phyloP scores from a whole-genome alignment of 2,888 invertebrate genomes.

The Hermaeophaga mercurialis region DNA sequence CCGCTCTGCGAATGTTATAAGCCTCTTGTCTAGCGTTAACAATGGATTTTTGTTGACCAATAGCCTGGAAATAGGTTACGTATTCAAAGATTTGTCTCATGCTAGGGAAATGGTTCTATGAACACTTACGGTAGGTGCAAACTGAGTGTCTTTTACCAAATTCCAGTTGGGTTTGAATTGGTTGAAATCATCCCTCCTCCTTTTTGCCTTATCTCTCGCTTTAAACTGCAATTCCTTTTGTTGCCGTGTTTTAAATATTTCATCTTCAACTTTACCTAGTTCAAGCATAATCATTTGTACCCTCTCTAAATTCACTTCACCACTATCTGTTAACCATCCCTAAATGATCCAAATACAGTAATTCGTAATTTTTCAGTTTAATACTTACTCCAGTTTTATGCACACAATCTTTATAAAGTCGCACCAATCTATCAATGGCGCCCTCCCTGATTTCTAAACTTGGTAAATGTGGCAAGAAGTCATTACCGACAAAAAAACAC shows the following conservation, averaged over 20 bases:
- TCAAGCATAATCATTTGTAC: slow-evolving; percentile 96
- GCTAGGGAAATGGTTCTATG: too few species aligned
- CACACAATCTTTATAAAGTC: slow-evolving; percentile 91
- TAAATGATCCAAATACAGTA: slow-evolving; percentile 50
- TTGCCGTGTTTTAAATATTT: slow-evolving; percentile 93
- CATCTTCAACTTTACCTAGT: slow-evolving; percentile 92
- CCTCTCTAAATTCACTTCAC: slow-evolving; percentile 88
- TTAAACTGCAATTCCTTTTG: slow-evolving; percentile 83
- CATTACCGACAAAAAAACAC: slow-evolving; percentile 99
- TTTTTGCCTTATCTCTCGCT: slow-evolving; percentile 76
- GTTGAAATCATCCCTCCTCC: slow-evolving; percentile 60
- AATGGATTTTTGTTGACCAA: slow-evolving; percentile 64
- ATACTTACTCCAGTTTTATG: slow-evolving; percentile 82
- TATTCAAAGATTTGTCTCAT: too few species aligned
- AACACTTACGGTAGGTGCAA: slow-evolving; percentile 72
- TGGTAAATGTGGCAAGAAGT: slow-evolving; percentile 97
- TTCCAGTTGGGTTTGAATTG: slow-evolving; percentile 69
- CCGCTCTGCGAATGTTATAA: slow-evolving; percentile 69
- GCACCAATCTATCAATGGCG: slow-evolving; percentile 92
- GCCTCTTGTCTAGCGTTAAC: slow-evolving; percentile 79
- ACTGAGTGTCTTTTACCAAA: slow-evolving; percentile 74
- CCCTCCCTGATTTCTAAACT: slow-evolving; percentile 97
- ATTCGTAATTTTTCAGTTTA: slow-evolving; percentile 19
- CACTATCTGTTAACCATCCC: slow-evolving; percentile 95
- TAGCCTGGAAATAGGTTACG: slow-evolving; percentile 53